These are phyloP conservation scores for Picus viridis DNA, from an alignment of 2,797 vertebrate species.

Conservation along the genomic window DNA sequence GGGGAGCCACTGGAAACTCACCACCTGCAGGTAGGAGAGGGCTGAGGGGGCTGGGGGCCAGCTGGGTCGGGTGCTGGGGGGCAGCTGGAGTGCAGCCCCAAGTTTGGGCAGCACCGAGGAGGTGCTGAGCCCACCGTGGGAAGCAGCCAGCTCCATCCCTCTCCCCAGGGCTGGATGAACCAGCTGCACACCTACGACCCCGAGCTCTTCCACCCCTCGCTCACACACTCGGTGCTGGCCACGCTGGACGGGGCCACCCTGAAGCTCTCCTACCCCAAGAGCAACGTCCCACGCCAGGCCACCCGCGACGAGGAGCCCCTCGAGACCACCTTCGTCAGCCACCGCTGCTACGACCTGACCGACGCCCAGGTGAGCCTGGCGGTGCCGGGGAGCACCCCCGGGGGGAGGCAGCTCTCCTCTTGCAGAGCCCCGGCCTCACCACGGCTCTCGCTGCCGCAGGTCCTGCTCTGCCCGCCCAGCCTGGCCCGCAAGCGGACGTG, in stretches of 20 bases:
- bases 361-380: conserved; percentile 80
- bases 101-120: no score
- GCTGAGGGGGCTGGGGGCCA: accelerated
- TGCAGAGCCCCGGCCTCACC: neutral
- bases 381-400: accelerated
- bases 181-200: conserved; percentile 84
- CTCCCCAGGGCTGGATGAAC: conserved; percentile 90
- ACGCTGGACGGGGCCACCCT: conserved; percentile 84
- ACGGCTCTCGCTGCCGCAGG: conserved; percentile 67
- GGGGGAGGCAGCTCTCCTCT: no score
- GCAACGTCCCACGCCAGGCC: conserved; percentile 83
- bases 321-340: conserved; percentile 78
- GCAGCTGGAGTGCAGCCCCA: neutral
- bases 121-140: neutral
- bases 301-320: conserved; percentile 81
- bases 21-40: conserved; percentile 78
- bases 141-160: neutral
- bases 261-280: conserved; percentile 84
- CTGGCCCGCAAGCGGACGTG: conserved; percentile 89
- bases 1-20: conserved; percentile 48
- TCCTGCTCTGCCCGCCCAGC: conserved; percentile 84
- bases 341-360: conserved; percentile 80
- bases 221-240: conserved; percentile 86
- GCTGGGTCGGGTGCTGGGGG: accelerated
- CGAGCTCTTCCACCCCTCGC: conserved; percentile 83